phyloP scores from a whole-genome alignment of 2,888 invertebrate genomes.

The Laspeyria flexula region DNA sequence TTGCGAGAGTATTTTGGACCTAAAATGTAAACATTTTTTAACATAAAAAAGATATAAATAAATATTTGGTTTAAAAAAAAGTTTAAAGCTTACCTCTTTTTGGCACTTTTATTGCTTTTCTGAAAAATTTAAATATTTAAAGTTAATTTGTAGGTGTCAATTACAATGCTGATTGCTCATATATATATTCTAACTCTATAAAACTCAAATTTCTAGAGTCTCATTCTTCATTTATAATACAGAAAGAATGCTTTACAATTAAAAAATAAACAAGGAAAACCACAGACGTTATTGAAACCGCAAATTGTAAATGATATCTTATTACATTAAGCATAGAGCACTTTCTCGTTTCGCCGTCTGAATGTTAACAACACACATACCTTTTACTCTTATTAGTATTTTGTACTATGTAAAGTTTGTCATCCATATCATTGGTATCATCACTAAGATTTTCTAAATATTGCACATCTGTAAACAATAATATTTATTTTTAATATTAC shows the following conservation, averaged over 20 bases:
- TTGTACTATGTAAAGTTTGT: constrained; percentile 42
- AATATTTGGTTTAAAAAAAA: not conserved
- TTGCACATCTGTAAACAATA: constrained; percentile 50
- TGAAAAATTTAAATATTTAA: constrained; percentile 28
- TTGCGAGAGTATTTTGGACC: not conserved
- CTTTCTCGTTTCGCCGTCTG: too few relatives aligned
- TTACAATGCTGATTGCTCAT: too few relatives aligned
- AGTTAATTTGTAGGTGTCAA: too few relatives aligned
- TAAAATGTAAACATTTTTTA: not conserved
- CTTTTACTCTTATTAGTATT: constrained; percentile 33
- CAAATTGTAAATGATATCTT: too few relatives aligned
- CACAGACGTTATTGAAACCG: too few relatives aligned
- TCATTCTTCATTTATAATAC: too few relatives aligned
- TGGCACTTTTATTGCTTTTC: constrained; percentile 23
- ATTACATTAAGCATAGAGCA: too few relatives aligned
- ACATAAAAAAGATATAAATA: not conserved
- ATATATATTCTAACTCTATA: too few relatives aligned
- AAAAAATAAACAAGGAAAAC: too few relatives aligned
- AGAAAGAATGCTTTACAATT: too few relatives aligned
- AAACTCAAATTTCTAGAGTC: too few relatives aligned
- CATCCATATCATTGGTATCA: constrained; percentile 36
- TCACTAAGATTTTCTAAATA: constrained; percentile 56
- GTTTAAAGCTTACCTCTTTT: constrained; percentile 14
- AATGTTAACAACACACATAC: too few relatives aligned
- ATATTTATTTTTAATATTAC: not conserved